Conservation (phyloP, 2,113 vertebrate genomes). For the Nycticryphes semicollaris region DNA sequence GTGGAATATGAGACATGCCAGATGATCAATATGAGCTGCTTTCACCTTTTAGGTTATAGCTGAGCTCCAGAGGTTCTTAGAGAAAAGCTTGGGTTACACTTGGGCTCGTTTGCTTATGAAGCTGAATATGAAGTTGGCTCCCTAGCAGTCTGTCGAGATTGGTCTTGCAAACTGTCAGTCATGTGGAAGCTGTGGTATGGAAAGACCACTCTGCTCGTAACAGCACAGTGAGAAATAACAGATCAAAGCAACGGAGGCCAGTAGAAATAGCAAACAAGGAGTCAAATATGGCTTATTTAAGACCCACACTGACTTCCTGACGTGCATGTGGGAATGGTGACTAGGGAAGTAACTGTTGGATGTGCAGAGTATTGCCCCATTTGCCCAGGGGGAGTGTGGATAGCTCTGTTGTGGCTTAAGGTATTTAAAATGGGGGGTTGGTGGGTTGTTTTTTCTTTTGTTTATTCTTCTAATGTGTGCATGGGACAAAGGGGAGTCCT, state of each 20-base stretch:
- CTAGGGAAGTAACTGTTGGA: not conserved
- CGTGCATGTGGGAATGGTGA: not conserved
- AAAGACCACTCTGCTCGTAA: not conserved
- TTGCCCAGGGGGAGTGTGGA: not conserved
- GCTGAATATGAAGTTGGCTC: not conserved
- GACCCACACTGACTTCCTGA: not conserved
- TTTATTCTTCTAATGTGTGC: not conserved
- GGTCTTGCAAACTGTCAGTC: not conserved
- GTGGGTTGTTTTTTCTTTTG: too few species aligned
- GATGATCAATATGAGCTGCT: not conserved
- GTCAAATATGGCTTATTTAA: not conserved
- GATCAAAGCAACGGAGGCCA: not conserved
- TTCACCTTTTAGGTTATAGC: conserved; percentile 25
- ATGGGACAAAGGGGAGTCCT: not conserved
- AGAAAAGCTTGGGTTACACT: not conserved
- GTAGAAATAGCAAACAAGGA: not conserved
- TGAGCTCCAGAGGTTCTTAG: not conserved
- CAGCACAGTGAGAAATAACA: not conserved
- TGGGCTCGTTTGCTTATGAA: not conserved
- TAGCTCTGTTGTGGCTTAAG: not conserved
- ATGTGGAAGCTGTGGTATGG: not conserved
- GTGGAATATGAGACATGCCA: conserved; percentile 12
- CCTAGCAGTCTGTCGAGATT: not conserved
- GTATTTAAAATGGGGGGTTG: not conserved
- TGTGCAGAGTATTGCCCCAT: not conserved